Percentiles rank a stretch among this genome's conserved stretches.
phyloP scores from a whole-genome alignment of 2,113 vertebrate genomes.

The Takifugu flavidus region DNA sequence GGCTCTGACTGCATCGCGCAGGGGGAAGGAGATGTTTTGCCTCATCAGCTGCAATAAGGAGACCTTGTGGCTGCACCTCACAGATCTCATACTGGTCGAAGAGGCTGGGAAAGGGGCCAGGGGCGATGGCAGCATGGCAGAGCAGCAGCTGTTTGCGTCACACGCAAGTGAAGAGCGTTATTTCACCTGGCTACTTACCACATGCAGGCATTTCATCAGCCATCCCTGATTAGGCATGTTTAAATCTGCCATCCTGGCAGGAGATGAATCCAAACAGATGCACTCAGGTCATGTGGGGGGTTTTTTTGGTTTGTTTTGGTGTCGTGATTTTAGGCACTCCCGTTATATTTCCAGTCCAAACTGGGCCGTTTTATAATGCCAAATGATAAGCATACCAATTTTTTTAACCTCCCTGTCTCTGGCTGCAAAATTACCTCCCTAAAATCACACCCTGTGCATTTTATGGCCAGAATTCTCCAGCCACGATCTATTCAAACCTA shows the following conservation, averaged over 20 bases:
- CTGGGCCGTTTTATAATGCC: too few species aligned
- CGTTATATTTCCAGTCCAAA: too few species aligned
- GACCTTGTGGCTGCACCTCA: constrained; percentile 14
- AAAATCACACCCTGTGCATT: not conserved
- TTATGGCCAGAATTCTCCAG: not conserved
- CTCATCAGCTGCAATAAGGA: constrained; percentile 23
- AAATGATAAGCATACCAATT: too few species aligned
- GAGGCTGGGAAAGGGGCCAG: constrained; percentile 43
- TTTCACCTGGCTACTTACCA: constrained; percentile 54
- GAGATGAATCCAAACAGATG: too few species aligned
- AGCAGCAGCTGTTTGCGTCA: constrained; percentile 50
- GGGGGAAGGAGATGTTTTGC: constrained; percentile 30
- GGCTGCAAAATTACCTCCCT: not conserved
- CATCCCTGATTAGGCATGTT: not conserved
- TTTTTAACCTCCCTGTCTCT: not conserved
- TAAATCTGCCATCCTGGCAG: constrained; percentile 31
- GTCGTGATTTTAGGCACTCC: too few species aligned
- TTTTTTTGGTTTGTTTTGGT: too few species aligned
- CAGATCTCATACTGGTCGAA: constrained; percentile 11
- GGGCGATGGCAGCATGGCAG: constrained; percentile 29
- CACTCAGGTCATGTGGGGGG: too few species aligned
- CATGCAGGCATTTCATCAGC: constrained; percentile 23
- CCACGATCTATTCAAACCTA: constrained; percentile 11
- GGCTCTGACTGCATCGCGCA: constrained; percentile 13
- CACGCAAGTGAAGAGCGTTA: constrained; percentile 13